Evolutionary conservation across 2,797 vertebrate species (phyloP).

Genomic region (Eulemur mongoz): DNA sequence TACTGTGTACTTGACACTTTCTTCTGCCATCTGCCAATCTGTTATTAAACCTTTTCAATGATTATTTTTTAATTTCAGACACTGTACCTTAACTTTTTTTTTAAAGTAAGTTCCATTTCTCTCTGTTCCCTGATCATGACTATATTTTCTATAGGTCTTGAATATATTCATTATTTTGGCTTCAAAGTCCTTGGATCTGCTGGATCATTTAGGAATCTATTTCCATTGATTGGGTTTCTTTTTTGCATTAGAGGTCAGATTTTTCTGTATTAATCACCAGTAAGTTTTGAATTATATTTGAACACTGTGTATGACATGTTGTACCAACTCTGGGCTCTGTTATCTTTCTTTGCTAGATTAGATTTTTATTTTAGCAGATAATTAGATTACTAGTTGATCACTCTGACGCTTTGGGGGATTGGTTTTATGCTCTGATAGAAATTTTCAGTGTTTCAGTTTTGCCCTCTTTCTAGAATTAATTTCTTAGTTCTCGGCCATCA

Average conservation of each 20-base stretch:
- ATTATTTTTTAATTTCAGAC: background rate
- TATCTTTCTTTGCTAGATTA: background rate
- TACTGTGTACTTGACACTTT: background rate
- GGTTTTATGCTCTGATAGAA: background rate
- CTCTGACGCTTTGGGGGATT: background rate
- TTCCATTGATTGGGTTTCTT: background rate
- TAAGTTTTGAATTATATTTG: background rate
- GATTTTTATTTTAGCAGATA: background rate
- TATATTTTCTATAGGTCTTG: background rate
- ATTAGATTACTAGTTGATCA: background rate
- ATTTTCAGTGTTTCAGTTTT: background rate
- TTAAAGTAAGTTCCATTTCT: conserved; percentile 15
- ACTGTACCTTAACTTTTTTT: background rate
- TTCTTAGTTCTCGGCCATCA: background rate
- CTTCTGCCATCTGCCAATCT: background rate
- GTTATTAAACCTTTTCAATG: background rate
- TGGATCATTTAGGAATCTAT: background rate
- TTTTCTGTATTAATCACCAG: background rate
- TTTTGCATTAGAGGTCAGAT: background rate
- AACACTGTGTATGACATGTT: background rate
- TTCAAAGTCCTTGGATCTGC: background rate
- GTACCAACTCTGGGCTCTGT: background rate
- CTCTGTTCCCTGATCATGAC: background rate
- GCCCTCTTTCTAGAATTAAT: background rate
- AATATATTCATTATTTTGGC: background rate